Base-by-base conservation (phyloP, 2,888 invertebrate genomes). In the Palloptera scutellata region DNA sequence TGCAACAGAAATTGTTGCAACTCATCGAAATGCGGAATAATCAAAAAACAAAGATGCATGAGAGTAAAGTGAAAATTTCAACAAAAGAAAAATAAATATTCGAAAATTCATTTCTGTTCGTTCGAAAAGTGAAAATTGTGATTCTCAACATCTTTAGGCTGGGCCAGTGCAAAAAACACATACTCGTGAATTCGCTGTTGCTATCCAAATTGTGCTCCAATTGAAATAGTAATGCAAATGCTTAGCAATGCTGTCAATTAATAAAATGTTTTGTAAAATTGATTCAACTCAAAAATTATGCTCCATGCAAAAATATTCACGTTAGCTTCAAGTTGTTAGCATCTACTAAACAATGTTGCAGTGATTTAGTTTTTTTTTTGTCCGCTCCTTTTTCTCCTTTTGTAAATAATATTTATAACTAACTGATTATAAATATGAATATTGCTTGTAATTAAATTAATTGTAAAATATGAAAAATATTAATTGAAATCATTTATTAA, bases 1-100 rank as follows among this genome's bases (percentile, higher is more conserved):
- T 81, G 81, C 81, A 82, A 81, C 81, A 82, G 76, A 79, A 79
- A 74, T 76, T 82, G 81, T 82, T 81, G 81, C 81, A 81, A 76
- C 75, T 81, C 51, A 77, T 81, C 75, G 81, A 81, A 73, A 81
- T 80, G 75, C 79, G 81, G 43, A 79, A 77, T 67, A 72, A 74
- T 69, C 70, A 70, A 63, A 59, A 66, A 6, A 6, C 30, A 30
- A 30, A 30, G 2, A 6, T 30, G 6, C 30, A 30, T 30, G 30
- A 15, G 43, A 63, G 13, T 66, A 70, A 66, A 59, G 63, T 20
- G 54, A 66, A 55, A 64, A 67, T 43, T 59, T 53, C 64, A 42
- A 42, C 30, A 48, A 67, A 69, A 64, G 60, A 64, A 65, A 30
- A 51, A 17, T 13, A 54, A 17, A 15, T 30, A 30, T 6, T 30